These are phyloP conservation scores for Oreochromis niloticus DNA, from an alignment of 2,113 vertebrate species.

Conservation along the genomic window DNA sequence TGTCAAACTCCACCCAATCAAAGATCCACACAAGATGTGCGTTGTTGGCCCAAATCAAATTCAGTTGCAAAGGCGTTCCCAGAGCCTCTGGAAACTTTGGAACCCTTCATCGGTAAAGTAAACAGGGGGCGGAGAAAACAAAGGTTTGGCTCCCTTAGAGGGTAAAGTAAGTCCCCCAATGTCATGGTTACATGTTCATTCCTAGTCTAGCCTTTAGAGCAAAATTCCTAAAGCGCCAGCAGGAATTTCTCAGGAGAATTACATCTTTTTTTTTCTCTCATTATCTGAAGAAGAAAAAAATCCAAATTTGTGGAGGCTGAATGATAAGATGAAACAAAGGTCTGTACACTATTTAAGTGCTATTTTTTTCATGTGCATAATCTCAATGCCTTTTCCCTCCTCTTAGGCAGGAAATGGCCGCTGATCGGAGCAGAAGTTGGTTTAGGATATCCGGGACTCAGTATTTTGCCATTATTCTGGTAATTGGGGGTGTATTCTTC, in stretches of 20 bases:
- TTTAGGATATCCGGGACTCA: accelerated
- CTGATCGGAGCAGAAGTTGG: not conserved
- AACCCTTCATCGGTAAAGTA: not conserved
- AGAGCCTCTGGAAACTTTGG: not conserved
- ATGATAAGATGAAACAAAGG: not conserved
- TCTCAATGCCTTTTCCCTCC: not conserved
- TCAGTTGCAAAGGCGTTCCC: accelerated
- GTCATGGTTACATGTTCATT: not conserved
- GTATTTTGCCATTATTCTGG: not conserved
- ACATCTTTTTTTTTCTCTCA: accelerated
- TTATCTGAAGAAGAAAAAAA: not conserved
- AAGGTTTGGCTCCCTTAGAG: constrained; percentile 9
- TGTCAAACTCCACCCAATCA: too few species aligned
- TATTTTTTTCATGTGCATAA: not conserved
- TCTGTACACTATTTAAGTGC: not conserved
- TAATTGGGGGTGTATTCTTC: not conserved
- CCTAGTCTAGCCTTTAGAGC: not conserved
- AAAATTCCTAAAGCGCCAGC: not conserved
- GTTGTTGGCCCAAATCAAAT: not conserved
- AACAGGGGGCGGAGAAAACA: not conserved
- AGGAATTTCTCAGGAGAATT: not conserved
- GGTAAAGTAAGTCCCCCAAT: not conserved
- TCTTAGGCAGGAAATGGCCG: not conserved
- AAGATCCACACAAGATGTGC: too few species aligned
- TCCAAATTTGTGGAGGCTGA: not conserved